A percentile compares a stretch with the other conserved stretches of the same genome.
These are phyloP conservation scores for Cryptoleucopteryx plumbea DNA, from an alignment of 2,113 vertebrate genomes.

Conservation along the genomic window DNA sequence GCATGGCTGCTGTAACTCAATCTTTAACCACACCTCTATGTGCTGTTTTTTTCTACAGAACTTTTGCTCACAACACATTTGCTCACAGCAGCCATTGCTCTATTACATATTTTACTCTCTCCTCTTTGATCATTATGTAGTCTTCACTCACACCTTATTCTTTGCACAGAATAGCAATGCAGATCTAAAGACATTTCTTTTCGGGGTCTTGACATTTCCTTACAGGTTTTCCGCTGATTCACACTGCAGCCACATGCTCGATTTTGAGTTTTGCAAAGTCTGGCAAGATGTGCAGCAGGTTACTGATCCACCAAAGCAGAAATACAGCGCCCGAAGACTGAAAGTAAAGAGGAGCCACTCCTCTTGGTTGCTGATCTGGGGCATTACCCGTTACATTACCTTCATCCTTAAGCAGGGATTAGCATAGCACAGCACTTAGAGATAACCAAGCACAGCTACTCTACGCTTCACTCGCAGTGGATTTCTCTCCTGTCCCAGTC, in stretches of 20 bases:
- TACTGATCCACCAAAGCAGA: background rate
- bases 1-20: background rate
- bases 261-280: background rate
- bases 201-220: background rate
- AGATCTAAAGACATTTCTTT: background rate
- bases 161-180: background rate
- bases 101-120: background rate
- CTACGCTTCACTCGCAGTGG: background rate
- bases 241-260: background rate
- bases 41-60: background rate
- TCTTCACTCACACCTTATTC: background rate
- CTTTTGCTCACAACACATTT: background rate
- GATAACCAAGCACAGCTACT: background rate
- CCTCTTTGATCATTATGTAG: background rate
- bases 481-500: background rate
- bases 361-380: background rate
- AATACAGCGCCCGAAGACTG: background rate
- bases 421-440: background rate
- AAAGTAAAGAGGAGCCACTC: background rate
- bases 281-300: background rate
- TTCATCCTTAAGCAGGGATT: background rate
- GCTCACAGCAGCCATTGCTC: background rate
- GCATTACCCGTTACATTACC: fast-evolving
- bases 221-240: background rate
- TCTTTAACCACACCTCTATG: background rate